Percentiles rank a stretch among this genome's conserved stretches.
These are phyloP conservation scores for Agelastica alni DNA, from an alignment of 2,888 invertebrate species.

Conservation along the genomic window DNA sequence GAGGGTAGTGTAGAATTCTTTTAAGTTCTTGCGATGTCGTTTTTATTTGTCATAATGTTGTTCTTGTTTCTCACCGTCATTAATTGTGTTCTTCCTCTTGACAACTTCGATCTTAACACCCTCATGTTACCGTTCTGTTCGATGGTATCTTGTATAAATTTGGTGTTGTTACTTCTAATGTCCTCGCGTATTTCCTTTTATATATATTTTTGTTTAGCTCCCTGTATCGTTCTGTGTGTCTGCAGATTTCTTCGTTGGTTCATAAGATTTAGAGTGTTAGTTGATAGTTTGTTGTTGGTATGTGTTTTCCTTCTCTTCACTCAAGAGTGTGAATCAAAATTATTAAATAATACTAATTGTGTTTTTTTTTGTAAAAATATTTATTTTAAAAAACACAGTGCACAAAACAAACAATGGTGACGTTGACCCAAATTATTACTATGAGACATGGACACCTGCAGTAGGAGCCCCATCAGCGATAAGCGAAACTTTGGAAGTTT, in stretches of 20 bases:
- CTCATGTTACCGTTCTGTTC: slow-evolving; percentile 5
- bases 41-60: no score
- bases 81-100: slow-evolving; percentile 3
- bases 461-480: not conserved
- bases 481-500: slow-evolving; percentile 5
- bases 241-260: not conserved
- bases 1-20: no score
- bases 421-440: not conserved
- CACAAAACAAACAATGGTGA: slow-evolving; percentile 4
- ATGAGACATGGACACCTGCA: slow-evolving; percentile 16
- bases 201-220: not conserved
- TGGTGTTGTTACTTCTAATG: slow-evolving; percentile 1
- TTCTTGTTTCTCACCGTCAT: no score
- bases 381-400: slow-evolving; percentile 7
- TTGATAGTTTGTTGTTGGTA: not conserved
- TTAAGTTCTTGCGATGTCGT: no score
- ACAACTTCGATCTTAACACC: slow-evolving; percentile 5
- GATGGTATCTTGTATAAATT: slow-evolving; percentile 2
- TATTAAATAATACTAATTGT: no score
- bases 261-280: not conserved
- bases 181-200: not conserved
- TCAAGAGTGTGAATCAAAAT: no score
- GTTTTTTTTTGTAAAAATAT: slow-evolving; percentile 14
- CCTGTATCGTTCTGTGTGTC: not conserved
- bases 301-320: not conserved